Evolutionary conservation across 1,140 invertebrate species (phyloP), one percentile per base, ranked within the genome.

Genomic region (Rhagoletis zephyria): DNA sequence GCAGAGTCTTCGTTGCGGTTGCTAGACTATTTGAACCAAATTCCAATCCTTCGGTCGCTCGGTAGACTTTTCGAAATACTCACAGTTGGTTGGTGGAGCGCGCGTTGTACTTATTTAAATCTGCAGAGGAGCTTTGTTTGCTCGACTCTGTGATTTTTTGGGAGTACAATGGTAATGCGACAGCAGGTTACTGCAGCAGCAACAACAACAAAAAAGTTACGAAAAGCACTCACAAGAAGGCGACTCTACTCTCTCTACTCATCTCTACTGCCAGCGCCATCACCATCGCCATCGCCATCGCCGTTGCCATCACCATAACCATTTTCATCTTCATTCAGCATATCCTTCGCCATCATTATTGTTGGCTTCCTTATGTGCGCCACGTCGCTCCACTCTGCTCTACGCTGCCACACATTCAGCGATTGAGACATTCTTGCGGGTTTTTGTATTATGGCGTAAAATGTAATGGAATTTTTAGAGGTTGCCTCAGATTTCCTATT

Each of bases 391-490:
- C 14, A 14, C 16, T 12, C 12, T 63, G 61, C 64, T 87, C 89
- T 87, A 30, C 30, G 85, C 65, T 85, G 89, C 90, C 90, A 89
- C 90, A 88, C 91, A 91, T 90, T 91, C 90, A 90, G 90, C 89
- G 91, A 91, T 91, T 91, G 91, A 91, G 90, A 87, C 90, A 91
- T 91, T 91, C 90, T 89, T 91, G 91, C 89, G 91, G 91, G 90
- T 90, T 91, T 89, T 91, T 90, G 89, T 89, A 89, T 90, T 91
- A 91, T 91, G 91, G 91, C 91, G 91, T 90, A 90, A 91, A 91
- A 90, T 91, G 91, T 91, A 90, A 91, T 91, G 91, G 91, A 91
- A 91, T 91, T 91, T 91, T 90, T 91, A 91, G 91, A 91, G 90
- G 89, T 91, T 91, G 90, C 91, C 91, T 85, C 90, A 91, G 91